Percentiles rank a stretch among this genome's conserved stretches.
These are phyloP conservation scores for Clarias gariepinus DNA, from an alignment of 2,113 vertebrate species.

Conservation along the genomic window DNA sequence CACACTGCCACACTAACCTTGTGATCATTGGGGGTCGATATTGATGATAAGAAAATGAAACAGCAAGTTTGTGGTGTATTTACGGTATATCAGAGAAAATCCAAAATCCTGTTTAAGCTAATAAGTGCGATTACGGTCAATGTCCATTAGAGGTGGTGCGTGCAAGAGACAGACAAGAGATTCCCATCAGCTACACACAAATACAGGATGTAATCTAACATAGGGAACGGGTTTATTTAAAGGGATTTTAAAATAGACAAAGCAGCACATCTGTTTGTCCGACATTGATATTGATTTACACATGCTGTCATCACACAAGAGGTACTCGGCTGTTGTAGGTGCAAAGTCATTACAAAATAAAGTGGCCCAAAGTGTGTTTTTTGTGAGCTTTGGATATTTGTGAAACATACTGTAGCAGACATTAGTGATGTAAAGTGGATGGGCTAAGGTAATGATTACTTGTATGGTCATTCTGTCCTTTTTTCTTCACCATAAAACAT, in stretches of 20 bases:
- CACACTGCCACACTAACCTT: background rate
- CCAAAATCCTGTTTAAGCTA: background rate
- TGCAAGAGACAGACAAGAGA: background rate
- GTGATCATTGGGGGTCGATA: background rate
- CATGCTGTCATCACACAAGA: background rate
- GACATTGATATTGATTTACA: background rate
- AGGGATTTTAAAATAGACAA: background rate
- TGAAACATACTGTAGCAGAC: background rate
- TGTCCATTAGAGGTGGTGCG: background rate
- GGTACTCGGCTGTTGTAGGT: background rate
- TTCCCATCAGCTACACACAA: background rate
- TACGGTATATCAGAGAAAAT: constrained; percentile 8
- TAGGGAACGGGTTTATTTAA: background rate
- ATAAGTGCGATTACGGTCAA: constrained; percentile 13
- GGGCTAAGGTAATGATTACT: background rate
- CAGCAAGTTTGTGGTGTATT: background rate
- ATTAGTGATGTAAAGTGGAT: background rate
- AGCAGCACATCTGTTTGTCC: background rate
- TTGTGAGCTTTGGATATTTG: background rate
- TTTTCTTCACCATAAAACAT: background rate
- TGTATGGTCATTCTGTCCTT: background rate
- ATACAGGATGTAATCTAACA: constrained; percentile 1
- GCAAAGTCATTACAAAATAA: background rate
- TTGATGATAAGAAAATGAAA: constrained; percentile 10
- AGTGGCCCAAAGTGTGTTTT: background rate